Base-by-base conservation (phyloP, 2,113 vertebrate genomes). In the Engystomops pustulosus region DNA sequence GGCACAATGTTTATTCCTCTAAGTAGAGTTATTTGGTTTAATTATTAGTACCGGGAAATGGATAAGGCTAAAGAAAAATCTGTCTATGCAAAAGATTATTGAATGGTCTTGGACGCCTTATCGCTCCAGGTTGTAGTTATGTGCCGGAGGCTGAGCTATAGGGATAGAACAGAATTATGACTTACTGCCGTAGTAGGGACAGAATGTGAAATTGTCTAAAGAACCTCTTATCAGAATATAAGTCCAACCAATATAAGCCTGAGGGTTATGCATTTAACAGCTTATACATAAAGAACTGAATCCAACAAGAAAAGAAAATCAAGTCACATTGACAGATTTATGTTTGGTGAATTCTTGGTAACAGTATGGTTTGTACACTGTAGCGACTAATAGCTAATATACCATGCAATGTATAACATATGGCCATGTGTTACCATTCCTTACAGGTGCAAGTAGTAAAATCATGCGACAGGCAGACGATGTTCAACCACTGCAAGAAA, bases 1-100 rank as follows among this genome's bases (percentile, higher is more conserved):
- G 32, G 74, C 49, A 60, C 6, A 38, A 41, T 38, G 34, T 60
- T 78, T 78, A 78, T 78, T 23, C n/a, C 36, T 7, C 75, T 58
- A 41, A 60, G n/a, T 60, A 58, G 20, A 15, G 34, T 36, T 58
- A 51, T 60, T 60, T 60, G 53, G 75, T 41, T 78, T 60, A 78
- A 78, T 78, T 58, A 78, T 78, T 78, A 78, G 32, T 78, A 78
- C 75, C 51, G 23, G 51, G 20, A 5, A 58, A 58, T 41, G 36
- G 41, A 41, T 60, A 23, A 55, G 20, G 17, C 30, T 38, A 36
- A 58, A 60, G 36, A 77, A 58, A 41, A 38, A 49, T 47, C n/a
- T 47, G 69, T 15, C 23, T 47, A 20, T 58, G 72, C 18, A 53
- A 75, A 34, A 55, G 30, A 76, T 27, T 6, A 30, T 74, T 55